A percentile compares a stretch with the other conserved stretches of the same genome.
Conservation (phyloP, 2,113 vertebrate species). For the Coptodon rendalli region DNA sequence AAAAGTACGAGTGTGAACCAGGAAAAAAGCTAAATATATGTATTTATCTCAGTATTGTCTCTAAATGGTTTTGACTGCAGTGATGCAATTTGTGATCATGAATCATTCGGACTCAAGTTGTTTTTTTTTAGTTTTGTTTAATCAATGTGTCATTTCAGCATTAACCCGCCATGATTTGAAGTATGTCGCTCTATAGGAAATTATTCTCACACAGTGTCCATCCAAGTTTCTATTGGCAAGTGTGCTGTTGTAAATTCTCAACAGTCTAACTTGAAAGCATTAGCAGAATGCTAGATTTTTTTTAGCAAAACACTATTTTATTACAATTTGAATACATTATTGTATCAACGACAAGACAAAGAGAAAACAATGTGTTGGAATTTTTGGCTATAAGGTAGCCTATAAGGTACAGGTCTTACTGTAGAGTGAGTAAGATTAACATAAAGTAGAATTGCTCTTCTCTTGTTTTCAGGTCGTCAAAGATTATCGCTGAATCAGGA, state of each 20-base stretch:
- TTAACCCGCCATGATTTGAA: background rate
- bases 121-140: background rate
- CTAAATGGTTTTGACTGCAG: background rate
- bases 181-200: background rate
- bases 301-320: background rate
- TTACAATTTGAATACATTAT: background rate
- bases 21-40: background rate
- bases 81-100: background rate
- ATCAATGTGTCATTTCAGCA: background rate
- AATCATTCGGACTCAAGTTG: background rate
- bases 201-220: background rate
- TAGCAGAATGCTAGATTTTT: background rate
- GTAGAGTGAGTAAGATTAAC: background rate
- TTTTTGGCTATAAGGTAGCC: background rate
- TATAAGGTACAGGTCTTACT: too few relatives aligned
- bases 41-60: background rate
- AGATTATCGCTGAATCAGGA: background rate
- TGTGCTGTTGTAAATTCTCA: background rate
- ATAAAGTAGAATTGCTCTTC: background rate
- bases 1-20: background rate
- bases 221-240: background rate
- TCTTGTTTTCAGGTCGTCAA: background rate
- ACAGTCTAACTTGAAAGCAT: background rate
- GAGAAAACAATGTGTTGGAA: background rate
- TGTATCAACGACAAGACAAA: background rate